Conservation (phyloP, 2,888 invertebrate species). For the Eupithecia subumbrata region DNA sequence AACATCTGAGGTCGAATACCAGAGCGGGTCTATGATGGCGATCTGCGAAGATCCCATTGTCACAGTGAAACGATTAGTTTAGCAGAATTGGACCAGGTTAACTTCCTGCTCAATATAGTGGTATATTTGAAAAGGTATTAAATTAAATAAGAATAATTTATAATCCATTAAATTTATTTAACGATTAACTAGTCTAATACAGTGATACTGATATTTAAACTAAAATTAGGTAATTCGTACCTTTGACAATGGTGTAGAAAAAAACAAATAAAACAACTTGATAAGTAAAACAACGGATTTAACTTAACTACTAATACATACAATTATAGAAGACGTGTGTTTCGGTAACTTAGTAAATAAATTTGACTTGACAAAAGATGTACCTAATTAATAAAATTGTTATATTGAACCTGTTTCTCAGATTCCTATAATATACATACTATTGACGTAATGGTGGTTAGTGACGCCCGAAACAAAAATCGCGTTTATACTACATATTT, state of each 20-base stretch:
- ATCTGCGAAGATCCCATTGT: too few relatives aligned
- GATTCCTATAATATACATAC: not conserved
- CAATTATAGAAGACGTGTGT: not conserved
- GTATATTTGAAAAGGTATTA: not conserved
- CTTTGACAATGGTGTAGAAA: not conserved
- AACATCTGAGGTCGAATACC: too few relatives aligned
- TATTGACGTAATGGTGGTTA: too few relatives aligned
- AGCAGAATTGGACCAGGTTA: too few relatives aligned
- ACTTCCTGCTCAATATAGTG: too few relatives aligned
- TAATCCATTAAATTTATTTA: not conserved
- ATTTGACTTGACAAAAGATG: not conserved
- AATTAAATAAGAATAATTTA: not conserved
- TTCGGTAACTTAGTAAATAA: not conserved
- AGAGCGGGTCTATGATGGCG: too few relatives aligned
- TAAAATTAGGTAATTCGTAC: not conserved
- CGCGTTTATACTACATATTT: too few relatives aligned
- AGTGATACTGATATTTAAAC: not conserved
- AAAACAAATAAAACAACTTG: not conserved
- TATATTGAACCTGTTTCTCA: not conserved
- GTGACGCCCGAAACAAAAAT: too few relatives aligned
- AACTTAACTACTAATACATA: not conserved
- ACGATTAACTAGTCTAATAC: not conserved
- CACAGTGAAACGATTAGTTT: too few relatives aligned
- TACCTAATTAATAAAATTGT: not conserved
- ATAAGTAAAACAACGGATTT: not conserved